phyloP scores from a whole-genome alignment of 2,797 vertebrate species.

The Valencia hispanica region DNA sequence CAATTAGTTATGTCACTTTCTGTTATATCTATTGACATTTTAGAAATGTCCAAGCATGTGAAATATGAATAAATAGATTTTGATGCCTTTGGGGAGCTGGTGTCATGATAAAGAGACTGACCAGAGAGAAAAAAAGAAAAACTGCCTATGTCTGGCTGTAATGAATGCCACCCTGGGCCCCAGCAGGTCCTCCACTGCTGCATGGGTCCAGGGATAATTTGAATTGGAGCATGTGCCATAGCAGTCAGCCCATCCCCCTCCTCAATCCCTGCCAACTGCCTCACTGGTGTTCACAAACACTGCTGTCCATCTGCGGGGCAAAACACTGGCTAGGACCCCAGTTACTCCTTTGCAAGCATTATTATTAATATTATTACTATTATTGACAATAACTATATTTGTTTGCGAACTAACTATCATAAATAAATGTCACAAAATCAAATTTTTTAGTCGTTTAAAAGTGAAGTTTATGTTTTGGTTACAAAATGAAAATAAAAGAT shows the following conservation, averaged over 20 bases:
- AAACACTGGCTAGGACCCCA: conserved; percentile 73
- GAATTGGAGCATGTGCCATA: conserved; percentile 82
- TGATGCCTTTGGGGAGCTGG: conserved; percentile 26
- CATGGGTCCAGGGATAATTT: conserved; percentile 80
- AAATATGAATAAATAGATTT: conserved; percentile 23
- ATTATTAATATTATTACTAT: conserved; percentile 1
- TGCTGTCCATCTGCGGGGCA: conserved; percentile 82
- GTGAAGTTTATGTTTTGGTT: conserved; percentile 30
- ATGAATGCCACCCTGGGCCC: conserved; percentile 78
- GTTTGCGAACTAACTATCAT: conserved; percentile 36
- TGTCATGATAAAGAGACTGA: conserved; percentile 60
- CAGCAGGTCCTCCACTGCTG: conserved; percentile 76
- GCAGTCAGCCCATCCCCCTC: conserved; percentile 73
- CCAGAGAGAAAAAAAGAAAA: conserved; percentile 41
- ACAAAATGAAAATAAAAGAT: conserved; percentile 19
- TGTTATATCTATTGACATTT: conserved; percentile 19
- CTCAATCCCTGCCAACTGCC: conserved; percentile 79
- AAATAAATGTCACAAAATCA: conserved; percentile 46
- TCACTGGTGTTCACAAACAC: conserved; percentile 80
- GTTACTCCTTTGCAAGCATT: conserved; percentile 55
- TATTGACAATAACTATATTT: conserved; percentile 35
- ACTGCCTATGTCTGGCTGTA: conserved; percentile 72
- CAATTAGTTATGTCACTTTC: conserved; percentile 19
- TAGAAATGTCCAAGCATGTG: conserved; percentile 21
- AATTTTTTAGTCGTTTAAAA: conserved; percentile 22